These are phyloP conservation scores for Coilia nasus DNA, from an alignment of 2,797 vertebrate species.

Conservation along the genomic window DNA sequence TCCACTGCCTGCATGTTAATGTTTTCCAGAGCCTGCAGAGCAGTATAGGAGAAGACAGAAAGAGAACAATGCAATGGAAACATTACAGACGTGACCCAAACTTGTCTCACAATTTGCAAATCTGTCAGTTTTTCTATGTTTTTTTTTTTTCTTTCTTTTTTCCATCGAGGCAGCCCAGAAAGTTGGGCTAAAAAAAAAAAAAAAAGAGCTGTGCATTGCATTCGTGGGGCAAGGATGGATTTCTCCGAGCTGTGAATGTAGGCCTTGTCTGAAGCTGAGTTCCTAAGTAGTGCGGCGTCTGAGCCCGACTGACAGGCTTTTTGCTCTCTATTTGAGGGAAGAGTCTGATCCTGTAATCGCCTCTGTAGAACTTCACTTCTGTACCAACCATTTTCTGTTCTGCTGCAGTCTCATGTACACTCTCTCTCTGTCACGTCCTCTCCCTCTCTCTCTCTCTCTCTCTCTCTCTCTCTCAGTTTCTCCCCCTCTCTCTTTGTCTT, in stretches of 20 bases:
- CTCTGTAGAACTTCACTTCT: constrained; percentile 30
- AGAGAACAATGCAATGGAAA: constrained; percentile 2
- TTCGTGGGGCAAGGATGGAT: neutral
- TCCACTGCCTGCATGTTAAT: constrained; percentile 11
- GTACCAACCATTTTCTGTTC: constrained; percentile 14
- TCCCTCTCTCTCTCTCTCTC: no score
- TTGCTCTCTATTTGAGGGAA: constrained; percentile 10
- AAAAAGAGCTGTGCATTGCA: neutral
- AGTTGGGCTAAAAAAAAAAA: no score
- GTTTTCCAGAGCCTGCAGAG: neutral
- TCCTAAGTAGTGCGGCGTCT: neutral
- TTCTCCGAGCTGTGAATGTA: neutral
- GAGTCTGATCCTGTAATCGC: constrained; percentile 49
- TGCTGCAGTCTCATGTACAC: neutral
- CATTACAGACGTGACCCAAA: constrained; percentile 9
- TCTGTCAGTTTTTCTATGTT: constrained; percentile 28
- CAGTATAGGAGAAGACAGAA: neutral
- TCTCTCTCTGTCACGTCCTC: constrained; percentile 25
- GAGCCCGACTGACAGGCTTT: constrained; percentile 15
- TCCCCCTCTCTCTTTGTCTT: no score
- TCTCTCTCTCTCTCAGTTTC: no score
- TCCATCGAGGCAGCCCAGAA: neutral
- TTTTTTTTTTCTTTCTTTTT: neutral
- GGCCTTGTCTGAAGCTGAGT: constrained; percentile 17
- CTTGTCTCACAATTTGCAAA: constrained; percentile 14